phyloP scores from a whole-genome alignment of 2,113 vertebrate genomes.

The Gobius niger region DNA sequence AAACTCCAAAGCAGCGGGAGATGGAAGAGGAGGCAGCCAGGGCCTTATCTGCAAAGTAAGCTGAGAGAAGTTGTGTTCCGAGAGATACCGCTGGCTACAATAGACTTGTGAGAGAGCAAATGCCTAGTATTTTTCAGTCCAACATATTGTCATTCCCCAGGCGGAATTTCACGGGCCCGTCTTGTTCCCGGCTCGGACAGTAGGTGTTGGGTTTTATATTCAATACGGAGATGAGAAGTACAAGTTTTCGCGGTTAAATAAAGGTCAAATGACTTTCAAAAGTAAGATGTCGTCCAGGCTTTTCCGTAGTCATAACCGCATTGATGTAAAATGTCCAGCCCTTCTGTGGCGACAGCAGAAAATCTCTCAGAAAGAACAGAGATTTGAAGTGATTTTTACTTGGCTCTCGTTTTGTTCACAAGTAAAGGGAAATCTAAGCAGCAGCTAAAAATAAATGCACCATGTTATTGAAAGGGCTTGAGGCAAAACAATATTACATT shows the following conservation, averaged over 20 bases:
- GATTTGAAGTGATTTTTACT: constrained; percentile 1
- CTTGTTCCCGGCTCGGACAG: background rate
- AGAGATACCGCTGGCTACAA: background rate
- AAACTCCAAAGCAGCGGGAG: constrained; percentile 16
- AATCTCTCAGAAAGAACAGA: constrained; percentile 8
- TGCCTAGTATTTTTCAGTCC: background rate
- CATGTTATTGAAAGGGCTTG: constrained; percentile 5
- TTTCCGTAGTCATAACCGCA: background rate
- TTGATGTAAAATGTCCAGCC: constrained; percentile 6
- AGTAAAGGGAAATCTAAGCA: constrained; percentile 18
- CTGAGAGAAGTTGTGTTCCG: constrained; percentile 9
- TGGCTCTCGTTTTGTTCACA: background rate
- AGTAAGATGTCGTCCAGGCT: too few species aligned
- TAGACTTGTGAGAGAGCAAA: background rate
- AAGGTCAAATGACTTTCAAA: too few species aligned
- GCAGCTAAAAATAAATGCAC: constrained; percentile 41
- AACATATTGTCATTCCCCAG: background rate
- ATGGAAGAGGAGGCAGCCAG: constrained; percentile 6
- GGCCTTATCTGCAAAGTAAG: constrained; percentile 17
- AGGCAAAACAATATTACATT: constrained; percentile 17
- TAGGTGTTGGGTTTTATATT: background rate
- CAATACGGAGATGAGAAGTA: background rate
- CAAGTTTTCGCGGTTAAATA: too few species aligned
- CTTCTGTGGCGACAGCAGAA: constrained; percentile 1
- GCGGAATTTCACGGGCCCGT: background rate